These are phyloP conservation scores for Sitophilus oryzae DNA, from an alignment of 1,140 invertebrate genomes.

Conservation along the genomic window DNA sequence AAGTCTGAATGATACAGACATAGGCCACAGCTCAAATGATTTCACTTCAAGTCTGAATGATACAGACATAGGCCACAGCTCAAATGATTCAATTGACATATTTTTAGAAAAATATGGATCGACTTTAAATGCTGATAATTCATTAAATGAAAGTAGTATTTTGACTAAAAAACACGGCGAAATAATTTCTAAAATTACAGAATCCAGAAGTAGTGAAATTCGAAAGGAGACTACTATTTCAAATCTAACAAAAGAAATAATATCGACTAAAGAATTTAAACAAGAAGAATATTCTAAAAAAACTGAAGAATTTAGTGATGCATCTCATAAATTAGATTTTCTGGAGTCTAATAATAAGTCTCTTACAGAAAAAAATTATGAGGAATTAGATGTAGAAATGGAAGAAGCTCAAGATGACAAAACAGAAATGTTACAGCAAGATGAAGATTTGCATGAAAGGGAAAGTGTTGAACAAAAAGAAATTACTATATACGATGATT, in stretches of 20 bases:
- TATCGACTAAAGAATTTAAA: conserved; percentile 4
- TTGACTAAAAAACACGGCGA: conserved; percentile 1
- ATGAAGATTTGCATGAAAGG: not conserved
- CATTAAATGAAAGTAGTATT: not conserved
- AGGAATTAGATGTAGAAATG: conserved; percentile 1
- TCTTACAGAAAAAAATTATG: not conserved
- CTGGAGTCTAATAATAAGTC: not conserved
- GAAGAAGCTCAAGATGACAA: conserved; percentile 10
- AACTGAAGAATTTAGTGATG: conserved; percentile 8
- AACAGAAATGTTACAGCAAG: not conserved
- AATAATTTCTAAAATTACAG: conserved; percentile 3
- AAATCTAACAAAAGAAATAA: not conserved
- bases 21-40: conserved; percentile 9
- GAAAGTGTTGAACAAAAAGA: conserved; percentile 3
- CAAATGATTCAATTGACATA: conserved; percentile 6
- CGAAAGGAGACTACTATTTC: not conserved
- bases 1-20: conserved; percentile 8
- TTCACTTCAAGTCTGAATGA: conserved; percentile 9
- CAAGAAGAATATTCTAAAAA: conserved; percentile 3
- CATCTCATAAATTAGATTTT: not conserved
- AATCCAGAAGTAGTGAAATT: conserved; percentile 2
- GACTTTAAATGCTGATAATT: not conserved
- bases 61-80: conserved; percentile 8
- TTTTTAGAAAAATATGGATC: conserved; percentile 1
- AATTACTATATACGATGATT: conserved; percentile 25